phyloP scores from a whole-genome alignment of 2,888 invertebrate genomes.

The Eristalinus sepulchralis region DNA sequence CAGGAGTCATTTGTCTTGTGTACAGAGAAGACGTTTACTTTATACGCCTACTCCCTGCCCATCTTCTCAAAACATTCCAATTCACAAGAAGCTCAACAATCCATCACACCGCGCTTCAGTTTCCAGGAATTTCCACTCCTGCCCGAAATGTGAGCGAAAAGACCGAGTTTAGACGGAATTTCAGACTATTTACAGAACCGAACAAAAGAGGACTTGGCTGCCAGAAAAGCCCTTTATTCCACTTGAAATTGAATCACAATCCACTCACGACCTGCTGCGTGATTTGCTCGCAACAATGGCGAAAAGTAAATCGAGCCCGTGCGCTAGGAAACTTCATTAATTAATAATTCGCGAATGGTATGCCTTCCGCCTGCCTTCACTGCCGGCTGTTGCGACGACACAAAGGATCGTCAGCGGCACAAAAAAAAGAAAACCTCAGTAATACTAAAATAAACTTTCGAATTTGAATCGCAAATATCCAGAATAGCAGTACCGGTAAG shows the following conservation, averaged over 20 bases:
- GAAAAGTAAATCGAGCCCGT: neutral
- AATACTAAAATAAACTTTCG: constrained; percentile 7
- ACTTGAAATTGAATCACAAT: constrained; percentile 64
- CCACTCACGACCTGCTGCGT: constrained; percentile 45
- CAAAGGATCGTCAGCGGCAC: neutral
- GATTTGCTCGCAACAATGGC: constrained; percentile 60
- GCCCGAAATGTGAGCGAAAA: too few species aligned
- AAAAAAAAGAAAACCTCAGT: neutral
- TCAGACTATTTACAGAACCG: constrained; percentile 14
- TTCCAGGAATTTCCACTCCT: too few species aligned
- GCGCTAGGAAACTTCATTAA: constrained; percentile 43
- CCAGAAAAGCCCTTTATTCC: neutral
- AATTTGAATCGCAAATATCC: constrained; percentile 33
- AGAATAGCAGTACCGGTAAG: constrained; percentile 38
- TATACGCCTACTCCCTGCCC: too few species aligned
- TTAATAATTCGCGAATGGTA: constrained; percentile 57
- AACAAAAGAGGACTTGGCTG: constrained; percentile 14
- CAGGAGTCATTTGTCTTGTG: too few species aligned
- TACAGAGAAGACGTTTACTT: too few species aligned
- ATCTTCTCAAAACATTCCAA: too few species aligned
- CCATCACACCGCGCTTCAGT: too few species aligned
- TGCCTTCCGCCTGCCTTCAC: constrained; percentile 22
- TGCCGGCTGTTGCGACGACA: neutral
- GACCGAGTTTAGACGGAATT: neutral
- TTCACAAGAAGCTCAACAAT: too few species aligned